Conservation (phyloP, 2,888 invertebrate genomes). For the Eudemis profundana region DNA sequence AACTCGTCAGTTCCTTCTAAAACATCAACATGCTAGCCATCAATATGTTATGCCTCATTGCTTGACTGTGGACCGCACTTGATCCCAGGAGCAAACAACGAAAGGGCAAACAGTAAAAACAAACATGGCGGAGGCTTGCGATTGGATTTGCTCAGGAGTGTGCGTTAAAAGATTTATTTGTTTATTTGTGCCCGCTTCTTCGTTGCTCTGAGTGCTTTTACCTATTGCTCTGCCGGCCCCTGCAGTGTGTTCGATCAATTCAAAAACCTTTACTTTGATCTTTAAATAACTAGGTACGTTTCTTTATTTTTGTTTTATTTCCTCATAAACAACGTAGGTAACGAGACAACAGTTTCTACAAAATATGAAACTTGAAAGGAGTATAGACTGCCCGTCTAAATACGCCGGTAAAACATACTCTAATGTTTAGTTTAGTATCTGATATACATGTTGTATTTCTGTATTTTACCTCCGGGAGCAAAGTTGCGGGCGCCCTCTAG, state of each 20-base stretch:
- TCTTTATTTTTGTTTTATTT: too few relatives aligned
- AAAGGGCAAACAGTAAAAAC: slow-evolving; percentile 4
- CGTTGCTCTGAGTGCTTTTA: slow-evolving; percentile 5
- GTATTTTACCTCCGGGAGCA: too few relatives aligned
- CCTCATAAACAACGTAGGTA: too few relatives aligned
- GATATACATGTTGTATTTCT: too few relatives aligned
- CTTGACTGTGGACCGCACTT: not conserved
- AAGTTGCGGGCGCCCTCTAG: too few relatives aligned
- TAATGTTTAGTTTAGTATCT: too few relatives aligned
- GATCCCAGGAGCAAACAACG: not conserved
- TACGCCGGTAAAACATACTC: too few relatives aligned
- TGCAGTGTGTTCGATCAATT: not conserved
- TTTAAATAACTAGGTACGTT: too few relatives aligned
- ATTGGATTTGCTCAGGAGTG: slow-evolving; percentile 15
- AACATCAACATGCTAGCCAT: not conserved
- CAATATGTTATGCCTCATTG: not conserved
- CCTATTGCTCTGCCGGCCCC: not conserved
- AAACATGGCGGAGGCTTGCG: not conserved
- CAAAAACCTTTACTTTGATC: not conserved
- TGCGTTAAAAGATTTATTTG: slow-evolving; percentile 18
- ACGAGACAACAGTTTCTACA: too few relatives aligned
- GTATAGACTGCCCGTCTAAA: too few relatives aligned
- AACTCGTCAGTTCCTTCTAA: too few relatives aligned
- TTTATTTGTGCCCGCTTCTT: slow-evolving; percentile 3
- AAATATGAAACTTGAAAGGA: too few relatives aligned